A percentile compares a stretch with the other conserved stretches of the same genome.
Evolutionary conservation across 1,140 invertebrate genomes (phyloP).

Genomic region (Trachymyrmex septentrionalis): DNA sequence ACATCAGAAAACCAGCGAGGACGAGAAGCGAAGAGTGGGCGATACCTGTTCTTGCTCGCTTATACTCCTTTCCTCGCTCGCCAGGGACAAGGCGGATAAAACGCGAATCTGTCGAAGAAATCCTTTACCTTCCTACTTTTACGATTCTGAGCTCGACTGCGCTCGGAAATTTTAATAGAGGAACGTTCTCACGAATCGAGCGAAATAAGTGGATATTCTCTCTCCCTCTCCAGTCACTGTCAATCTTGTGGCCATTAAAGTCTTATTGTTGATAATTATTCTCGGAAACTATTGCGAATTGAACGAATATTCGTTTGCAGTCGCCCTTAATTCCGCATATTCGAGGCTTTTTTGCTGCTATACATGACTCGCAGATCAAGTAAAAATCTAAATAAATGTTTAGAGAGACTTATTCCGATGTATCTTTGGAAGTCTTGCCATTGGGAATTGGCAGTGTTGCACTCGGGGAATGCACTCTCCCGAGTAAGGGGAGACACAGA

Average conservation of each 20-base stretch:
- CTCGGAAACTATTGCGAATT: neutral
- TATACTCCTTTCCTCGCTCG: conserved; percentile 61
- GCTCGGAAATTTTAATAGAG: neutral
- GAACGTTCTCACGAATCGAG: neutral
- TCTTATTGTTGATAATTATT: neutral
- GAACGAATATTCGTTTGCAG: neutral
- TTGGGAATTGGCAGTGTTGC: conserved; percentile 20
- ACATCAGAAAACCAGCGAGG: conserved; percentile 77
- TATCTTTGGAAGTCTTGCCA: neutral
- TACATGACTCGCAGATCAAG: neutral
- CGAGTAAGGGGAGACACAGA: neutral
- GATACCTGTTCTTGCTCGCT: conserved; percentile 73
- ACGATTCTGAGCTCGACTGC: neutral
- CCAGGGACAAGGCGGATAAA: conserved; percentile 40
- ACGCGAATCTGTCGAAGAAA: neutral
- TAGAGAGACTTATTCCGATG: neutral
- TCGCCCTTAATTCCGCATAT: neutral
- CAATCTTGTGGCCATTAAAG: neutral
- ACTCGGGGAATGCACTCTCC: conserved; percentile 20
- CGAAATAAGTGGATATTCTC: neutral
- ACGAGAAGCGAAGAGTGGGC: conserved; percentile 74
- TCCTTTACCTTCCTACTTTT: neutral
- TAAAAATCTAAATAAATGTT: conserved; percentile 9
- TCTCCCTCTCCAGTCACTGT: neutral
- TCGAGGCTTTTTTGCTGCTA: neutral